Base-by-base conservation (phyloP, 1,140 invertebrate species). In the Eumaeus atala region DNA sequence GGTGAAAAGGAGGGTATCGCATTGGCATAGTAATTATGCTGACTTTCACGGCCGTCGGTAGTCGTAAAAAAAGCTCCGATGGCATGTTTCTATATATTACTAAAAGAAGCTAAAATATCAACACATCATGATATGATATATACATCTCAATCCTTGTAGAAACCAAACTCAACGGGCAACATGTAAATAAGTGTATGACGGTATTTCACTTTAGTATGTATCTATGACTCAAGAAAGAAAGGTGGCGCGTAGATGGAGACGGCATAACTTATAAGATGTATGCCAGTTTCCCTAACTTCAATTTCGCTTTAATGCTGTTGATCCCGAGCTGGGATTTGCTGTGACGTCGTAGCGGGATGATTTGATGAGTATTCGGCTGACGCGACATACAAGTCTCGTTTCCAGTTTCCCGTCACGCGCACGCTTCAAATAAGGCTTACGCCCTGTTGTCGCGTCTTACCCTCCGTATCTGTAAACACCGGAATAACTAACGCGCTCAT, bases 391-490 rank as follows among this genome's bases (percentile, higher is more conserved):
- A 76, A 78, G 76, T 63, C 72, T 60, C 64, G 74, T 73, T 83
- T 83, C 68, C 73, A 81, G 75, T 86, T 86, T 86, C 83, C 65
- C 62, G 78, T 86, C 83, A 86, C 82, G 82, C 80, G 73, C 83
- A 67, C 64, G 73, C 68, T 72, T 78, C 83, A 84, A 84, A 84
- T 86, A 84, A 83, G 83, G 76, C 80, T 79, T 81, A 82, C 71
- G 74, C 71, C 72, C 77, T 68, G 67, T 69, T 73, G 68, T 64
- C 74, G 70, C 71, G 58, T 59, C 65, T 67, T 60, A 67, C 75
- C 72, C 71, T 74, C 62, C 63, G 62, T 69, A 64, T 72, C 69
- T 74, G 73, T 75, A 73, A 74, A 82, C 77, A 75, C 69, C 64
- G 69, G 78, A 81, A 84, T 84, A 84, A 73, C 72, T 80, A 82